Conservation (phyloP, 2,888 invertebrate genomes). For the Magallana nippona region DNA sequence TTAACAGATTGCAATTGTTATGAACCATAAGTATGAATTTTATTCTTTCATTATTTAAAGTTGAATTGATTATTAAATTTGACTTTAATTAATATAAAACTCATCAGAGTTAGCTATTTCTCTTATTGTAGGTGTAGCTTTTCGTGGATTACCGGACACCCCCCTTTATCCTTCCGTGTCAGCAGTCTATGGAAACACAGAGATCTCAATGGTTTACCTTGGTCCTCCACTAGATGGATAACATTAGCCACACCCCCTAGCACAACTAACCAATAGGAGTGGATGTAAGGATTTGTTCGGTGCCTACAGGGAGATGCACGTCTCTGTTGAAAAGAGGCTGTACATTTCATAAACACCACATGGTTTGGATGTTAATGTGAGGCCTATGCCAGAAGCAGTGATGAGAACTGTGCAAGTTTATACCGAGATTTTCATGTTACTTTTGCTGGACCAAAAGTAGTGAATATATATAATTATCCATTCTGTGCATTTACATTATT, state of each 20-base stretch:
- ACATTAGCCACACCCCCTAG: conserved; percentile 47
- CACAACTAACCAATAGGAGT: neutral
- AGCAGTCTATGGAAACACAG: conserved; percentile 99
- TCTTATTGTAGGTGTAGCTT: conserved; percentile 88
- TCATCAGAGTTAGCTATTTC: too few species aligned
- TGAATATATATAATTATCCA: conserved; percentile 7
- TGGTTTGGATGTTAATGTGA: neutral
- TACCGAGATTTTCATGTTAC: conserved; percentile 4
- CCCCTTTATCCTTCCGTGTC: conserved; percentile 97
- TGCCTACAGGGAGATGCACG: neutral
- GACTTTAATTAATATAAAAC: too few species aligned
- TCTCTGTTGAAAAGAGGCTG: neutral
- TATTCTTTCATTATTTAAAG: too few species aligned
- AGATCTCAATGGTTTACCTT: conserved; percentile 99
- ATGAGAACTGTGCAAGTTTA: conserved; percentile 3
- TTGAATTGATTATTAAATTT: too few species aligned
- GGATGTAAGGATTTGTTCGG: neutral
- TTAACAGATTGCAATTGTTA: too few species aligned
- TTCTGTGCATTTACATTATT: neutral
- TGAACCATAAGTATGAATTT: too few species aligned
- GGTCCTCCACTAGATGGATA: conserved; percentile 96
- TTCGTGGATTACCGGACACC: conserved; percentile 95
- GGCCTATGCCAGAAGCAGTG: neutral
- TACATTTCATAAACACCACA: neutral
- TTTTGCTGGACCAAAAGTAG: conserved; percentile 35